Percentiles rank a stretch among this genome's conserved stretches.
These are phyloP conservation scores for Nomada ruficornis DNA, from an alignment of 2,888 invertebrate species.

Conservation along the genomic window DNA sequence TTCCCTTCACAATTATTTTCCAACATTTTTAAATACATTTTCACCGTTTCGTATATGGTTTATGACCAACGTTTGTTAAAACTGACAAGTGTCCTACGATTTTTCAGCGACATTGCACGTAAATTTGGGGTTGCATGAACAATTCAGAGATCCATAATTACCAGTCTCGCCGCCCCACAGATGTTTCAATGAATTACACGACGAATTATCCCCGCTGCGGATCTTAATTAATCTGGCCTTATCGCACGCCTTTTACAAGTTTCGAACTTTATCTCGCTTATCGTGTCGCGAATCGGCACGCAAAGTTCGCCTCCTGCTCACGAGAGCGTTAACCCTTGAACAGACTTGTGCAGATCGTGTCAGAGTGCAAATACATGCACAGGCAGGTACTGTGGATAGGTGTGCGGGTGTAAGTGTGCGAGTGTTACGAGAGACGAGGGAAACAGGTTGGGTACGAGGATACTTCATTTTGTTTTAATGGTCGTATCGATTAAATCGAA, in stretches of 20 bases:
- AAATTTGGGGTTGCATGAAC: too few species aligned
- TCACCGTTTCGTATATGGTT: too few species aligned
- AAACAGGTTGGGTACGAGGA: not conserved
- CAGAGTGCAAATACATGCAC: not conserved
- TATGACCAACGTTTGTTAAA: too few species aligned
- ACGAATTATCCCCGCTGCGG: not conserved
- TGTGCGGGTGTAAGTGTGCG: not conserved
- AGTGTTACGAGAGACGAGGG: not conserved
- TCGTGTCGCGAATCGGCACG: slow-evolving; percentile 22
- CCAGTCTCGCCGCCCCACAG: not conserved
- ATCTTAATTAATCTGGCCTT: slow-evolving; percentile 32
- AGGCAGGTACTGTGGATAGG: not conserved
- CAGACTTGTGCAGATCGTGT: not conserved
- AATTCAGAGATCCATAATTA: not conserved
- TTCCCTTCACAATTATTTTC: too few species aligned
- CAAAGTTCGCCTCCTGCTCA: slow-evolving; percentile 30
- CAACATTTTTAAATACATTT: too few species aligned
- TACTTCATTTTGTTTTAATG: slow-evolving; percentile 31
- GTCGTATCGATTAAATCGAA: slow-evolving; percentile 29
- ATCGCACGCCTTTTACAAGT: slow-evolving; percentile 14
- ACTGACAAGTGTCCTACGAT: too few species aligned
- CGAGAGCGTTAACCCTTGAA: slow-evolving; percentile 20
- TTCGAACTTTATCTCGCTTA: slow-evolving; percentile 32
- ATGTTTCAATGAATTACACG: not conserved
- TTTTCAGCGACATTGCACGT: too few species aligned